phyloP scores from a whole-genome alignment of 2,888 invertebrate genomes.

The Epinotia nisella region DNA sequence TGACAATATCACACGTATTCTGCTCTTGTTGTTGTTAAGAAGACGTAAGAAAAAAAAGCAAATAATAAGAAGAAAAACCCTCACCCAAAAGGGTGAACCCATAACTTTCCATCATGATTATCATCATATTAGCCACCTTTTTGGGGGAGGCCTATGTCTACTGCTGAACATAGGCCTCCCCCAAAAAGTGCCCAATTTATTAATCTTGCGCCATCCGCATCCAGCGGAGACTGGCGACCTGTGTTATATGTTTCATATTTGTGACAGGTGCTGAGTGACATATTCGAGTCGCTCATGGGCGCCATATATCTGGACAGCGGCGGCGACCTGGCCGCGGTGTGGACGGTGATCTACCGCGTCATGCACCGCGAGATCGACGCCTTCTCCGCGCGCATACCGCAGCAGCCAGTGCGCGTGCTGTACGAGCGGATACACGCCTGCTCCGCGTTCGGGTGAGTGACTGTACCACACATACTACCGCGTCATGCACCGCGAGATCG shows the following conservation, averaged over 20 bases:
- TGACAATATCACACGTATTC: too few relatives aligned
- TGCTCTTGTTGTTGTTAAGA: too few relatives aligned
- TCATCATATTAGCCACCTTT: too few relatives aligned
- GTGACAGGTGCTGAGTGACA: slow-evolving; percentile 93
- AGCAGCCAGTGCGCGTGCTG: slow-evolving; percentile 94
- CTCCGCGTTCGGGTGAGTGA: slow-evolving; percentile 89
- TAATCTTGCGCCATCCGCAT: too few relatives aligned
- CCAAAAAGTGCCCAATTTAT: too few relatives aligned
- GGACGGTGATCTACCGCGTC: slow-evolving; percentile 92
- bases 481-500: not conserved
- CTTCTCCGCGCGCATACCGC: slow-evolving; percentile 93
- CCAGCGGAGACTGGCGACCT: too few relatives aligned
- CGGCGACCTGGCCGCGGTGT: slow-evolving; percentile 89
- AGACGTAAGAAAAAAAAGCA: too few relatives aligned
- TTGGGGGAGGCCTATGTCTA: too few relatives aligned
- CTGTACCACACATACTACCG: not conserved
- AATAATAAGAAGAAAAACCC: too few relatives aligned
- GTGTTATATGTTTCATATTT: not conserved
- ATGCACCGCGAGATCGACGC: slow-evolving; percentile 94
- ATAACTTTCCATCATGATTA: too few relatives aligned
- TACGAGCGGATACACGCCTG: slow-evolving; percentile 92
- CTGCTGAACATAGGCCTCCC: too few relatives aligned
- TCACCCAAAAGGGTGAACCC: too few relatives aligned
- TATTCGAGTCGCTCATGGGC: slow-evolving; percentile 96
- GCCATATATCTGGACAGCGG: slow-evolving; percentile 95